A percentile compares a stretch with the other conserved stretches of the same genome.
These are phyloP conservation scores for Prietella phreatophila DNA, from an alignment of 2,113 vertebrate species.

Conservation along the genomic window DNA sequence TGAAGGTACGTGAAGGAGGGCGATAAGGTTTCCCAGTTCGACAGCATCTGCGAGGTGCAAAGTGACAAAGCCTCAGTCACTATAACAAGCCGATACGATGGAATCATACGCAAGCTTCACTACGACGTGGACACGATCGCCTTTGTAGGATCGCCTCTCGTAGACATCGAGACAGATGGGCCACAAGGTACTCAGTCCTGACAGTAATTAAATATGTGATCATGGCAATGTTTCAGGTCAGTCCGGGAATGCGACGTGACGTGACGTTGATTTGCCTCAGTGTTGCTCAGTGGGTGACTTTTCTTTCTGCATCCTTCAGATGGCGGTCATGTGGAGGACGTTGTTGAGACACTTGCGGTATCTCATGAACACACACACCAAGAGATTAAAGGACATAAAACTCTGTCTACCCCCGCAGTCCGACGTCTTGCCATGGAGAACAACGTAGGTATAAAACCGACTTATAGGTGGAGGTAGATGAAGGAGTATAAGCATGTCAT, in stretches of 20 bases:
- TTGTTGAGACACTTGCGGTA: slow-evolving; percentile 91
- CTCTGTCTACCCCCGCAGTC: slow-evolving; percentile 90
- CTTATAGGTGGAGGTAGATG: not conserved
- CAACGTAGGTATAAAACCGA: slow-evolving; percentile 75
- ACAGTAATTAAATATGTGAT: no score
- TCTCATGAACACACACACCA: slow-evolving; percentile 93
- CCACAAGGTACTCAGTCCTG: slow-evolving; percentile 73
- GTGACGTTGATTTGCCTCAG: not conserved
- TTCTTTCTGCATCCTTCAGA: slow-evolving; percentile 64
- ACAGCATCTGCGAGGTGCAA: slow-evolving; percentile 98
- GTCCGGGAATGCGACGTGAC: not conserved
- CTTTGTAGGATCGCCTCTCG: slow-evolving; percentile 85
- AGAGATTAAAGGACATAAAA: slow-evolving; percentile 93
- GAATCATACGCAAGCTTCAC: slow-evolving; percentile 87
- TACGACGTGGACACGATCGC: slow-evolving; percentile 86
- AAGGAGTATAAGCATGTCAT: not conserved
- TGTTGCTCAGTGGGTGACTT: not conserved
- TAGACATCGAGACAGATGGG: slow-evolving; percentile 91
- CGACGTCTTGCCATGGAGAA: slow-evolving; percentile 94
- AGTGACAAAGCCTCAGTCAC: slow-evolving; percentile 98
- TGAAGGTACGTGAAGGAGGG: slow-evolving; percentile 94
- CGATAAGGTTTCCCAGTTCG: slow-evolving; percentile 94
- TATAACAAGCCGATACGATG: slow-evolving; percentile 96
- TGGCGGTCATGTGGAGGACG: slow-evolving; percentile 84
- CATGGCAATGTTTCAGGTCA: not conserved